Conservation (phyloP, 2,888 invertebrate species). For the Leptogaster cylindrica region DNA sequence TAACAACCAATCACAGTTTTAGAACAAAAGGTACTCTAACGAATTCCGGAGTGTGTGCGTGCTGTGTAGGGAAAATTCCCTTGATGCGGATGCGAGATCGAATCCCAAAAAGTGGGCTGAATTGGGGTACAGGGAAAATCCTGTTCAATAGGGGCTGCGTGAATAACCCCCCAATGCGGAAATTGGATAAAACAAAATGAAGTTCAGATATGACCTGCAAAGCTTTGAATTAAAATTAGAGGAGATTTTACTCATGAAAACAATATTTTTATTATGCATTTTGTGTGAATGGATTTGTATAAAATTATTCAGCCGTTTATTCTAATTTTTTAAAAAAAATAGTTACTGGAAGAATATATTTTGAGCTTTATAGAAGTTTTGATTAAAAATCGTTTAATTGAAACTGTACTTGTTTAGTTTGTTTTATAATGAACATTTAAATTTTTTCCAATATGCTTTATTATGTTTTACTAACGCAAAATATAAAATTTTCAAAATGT, state of each 20-base stretch:
- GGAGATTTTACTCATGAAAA: too few species aligned
- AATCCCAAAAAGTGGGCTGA: slow-evolving; percentile 24
- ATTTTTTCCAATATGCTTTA: too few species aligned
- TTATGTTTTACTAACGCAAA: too few species aligned
- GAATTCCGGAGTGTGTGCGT: slow-evolving; percentile 28
- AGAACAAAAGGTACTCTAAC: slow-evolving; percentile 39
- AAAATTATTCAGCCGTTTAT: too few species aligned
- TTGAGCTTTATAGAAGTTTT: neutral
- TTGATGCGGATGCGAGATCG: neutral
- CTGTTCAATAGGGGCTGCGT: neutral
- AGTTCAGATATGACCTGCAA: slow-evolving; percentile 1
- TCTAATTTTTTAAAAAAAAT: too few species aligned
- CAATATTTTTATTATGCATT: too few species aligned
- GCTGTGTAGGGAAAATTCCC: slow-evolving; percentile 17
- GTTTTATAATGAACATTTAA: too few species aligned
- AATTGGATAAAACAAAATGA: slow-evolving; percentile 22
- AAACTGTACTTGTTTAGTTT: too few species aligned
- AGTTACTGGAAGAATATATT: neutral
- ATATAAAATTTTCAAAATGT: too few species aligned
- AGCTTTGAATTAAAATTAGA: too few species aligned
- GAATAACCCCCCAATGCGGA: neutral
- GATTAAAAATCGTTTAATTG: too few species aligned
- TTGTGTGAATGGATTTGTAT: too few species aligned
- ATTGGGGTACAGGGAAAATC: slow-evolving; percentile 7
- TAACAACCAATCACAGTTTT: slow-evolving; percentile 39